phyloP scores from a whole-genome alignment of 2,888 invertebrate species.

The Andrena camellia region DNA sequence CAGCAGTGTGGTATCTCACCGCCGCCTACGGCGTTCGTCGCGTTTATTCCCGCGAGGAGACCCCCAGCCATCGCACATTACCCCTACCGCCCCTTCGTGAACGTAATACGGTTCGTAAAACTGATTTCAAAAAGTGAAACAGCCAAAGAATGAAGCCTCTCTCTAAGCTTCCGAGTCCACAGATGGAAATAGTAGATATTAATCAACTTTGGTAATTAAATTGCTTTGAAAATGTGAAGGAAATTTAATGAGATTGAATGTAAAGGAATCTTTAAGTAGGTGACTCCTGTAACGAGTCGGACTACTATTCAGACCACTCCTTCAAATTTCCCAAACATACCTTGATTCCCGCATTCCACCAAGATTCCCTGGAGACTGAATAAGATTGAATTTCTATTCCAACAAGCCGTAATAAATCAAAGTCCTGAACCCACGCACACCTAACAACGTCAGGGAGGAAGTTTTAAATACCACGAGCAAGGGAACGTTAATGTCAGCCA shows the following conservation, averaged over 20 bases:
- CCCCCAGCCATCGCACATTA: conserved; percentile 41
- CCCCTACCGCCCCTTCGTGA: conserved; percentile 17
- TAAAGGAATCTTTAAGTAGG: not conserved
- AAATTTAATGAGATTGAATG: not conserved
- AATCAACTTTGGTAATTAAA: not conserved
- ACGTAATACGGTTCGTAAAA: conserved; percentile 28
- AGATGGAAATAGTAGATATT: not conserved
- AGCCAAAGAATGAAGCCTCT: not conserved
- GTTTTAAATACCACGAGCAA: not conserved
- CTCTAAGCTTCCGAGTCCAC: not conserved
- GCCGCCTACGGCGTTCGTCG: conserved; percentile 44
- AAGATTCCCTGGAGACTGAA: no score
- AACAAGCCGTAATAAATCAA: no score
- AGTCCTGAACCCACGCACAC: no score
- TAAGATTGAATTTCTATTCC: no score
- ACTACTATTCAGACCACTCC: not conserved
- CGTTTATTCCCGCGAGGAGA: conserved; percentile 56
- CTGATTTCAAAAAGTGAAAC: not conserved
- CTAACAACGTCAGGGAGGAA: no score
- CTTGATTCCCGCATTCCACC: no score
- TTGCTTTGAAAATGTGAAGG: not conserved
- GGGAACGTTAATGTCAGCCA: not conserved
- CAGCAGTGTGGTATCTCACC: conserved; percentile 17
- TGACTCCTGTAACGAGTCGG: not conserved
- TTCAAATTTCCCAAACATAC: no score